Evolutionary conservation across 2,113 vertebrate genomes (phyloP).

Genomic region (Muntiacus reevesi): DNA sequence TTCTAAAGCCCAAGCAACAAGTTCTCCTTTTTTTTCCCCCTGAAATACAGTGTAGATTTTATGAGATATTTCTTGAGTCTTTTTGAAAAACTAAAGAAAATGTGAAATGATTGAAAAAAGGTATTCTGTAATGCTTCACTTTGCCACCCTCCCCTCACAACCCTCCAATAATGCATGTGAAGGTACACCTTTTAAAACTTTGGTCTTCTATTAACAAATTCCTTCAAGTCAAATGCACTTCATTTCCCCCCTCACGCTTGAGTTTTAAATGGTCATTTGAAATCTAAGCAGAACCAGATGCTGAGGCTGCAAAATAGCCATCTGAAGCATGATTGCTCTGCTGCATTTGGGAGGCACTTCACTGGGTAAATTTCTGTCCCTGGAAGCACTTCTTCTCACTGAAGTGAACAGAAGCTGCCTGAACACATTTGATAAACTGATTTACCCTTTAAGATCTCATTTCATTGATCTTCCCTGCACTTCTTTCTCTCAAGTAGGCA

Average conservation of each 20-base stretch:
- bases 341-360: background rate
- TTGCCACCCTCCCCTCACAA: background rate
- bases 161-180: background rate
- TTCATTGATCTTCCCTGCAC: conserved; percentile 53
- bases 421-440: conserved; percentile 52
- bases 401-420: conserved; percentile 41
- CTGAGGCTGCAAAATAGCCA: background rate
- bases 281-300: conserved; percentile 36
- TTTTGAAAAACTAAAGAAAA: background rate
- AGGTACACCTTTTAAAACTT: conserved; percentile 43
- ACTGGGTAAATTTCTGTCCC: conserved; percentile 45
- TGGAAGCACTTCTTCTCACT: conserved; percentile 44
- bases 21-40: background rate
- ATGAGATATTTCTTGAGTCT: background rate
- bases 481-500: conserved; percentile 37
- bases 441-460: conserved; percentile 62
- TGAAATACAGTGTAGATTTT: conserved; percentile 11
- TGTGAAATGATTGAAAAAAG: background rate
- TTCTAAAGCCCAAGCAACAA: background rate
- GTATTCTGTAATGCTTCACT: background rate
- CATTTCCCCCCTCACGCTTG: background rate
- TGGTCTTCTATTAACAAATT: conserved; percentile 59
- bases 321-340: background rate
- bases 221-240: conserved; percentile 48
- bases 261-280: conserved; percentile 44